Base-by-base conservation (phyloP, 1,140 invertebrate genomes). In the Coenobita brevimanus region DNA sequence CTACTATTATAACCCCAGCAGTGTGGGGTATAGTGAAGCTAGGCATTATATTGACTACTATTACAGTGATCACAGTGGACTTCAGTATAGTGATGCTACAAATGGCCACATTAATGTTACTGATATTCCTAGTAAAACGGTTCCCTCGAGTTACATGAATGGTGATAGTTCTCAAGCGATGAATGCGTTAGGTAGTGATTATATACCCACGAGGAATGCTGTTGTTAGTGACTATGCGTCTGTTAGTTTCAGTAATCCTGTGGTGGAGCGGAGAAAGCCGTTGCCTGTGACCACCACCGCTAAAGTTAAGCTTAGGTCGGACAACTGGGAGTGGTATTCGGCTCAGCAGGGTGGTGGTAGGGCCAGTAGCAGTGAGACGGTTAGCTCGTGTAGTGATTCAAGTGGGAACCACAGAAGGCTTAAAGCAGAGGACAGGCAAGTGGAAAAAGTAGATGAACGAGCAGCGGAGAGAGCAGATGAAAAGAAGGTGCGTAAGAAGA, bases 311-410 rank as follows among this genome's bases (percentile, higher is more conserved):
- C 86, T 91, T 10, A 91, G 89, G 30, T 92, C 91, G 10, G 92
- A 93, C 33, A 92, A 92, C 81, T 92, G 91, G 91, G 91, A 92
- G 86, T 91, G 91, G 91, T 91, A 92, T 78, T 89, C 90, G 21
- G 91, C 86, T 13, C 89, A 89, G 6, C 87, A 91, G 81, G 91
- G 90, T 8, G 84, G 88, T 3, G 91, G 90, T 8, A 82, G 88
- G 3, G 90, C 90, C 36, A 91, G 89, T 41, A 88, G 86, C 69
- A 88, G 86, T 46, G 86, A 88, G 50, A 88, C 86, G 15, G 67
- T 88, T n/a, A 88, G 86, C 57, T 82, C 86, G 2, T 88, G 79
- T 76, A 88, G 86, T 54, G 80, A 82, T 36, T 87, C 76, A 4
- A 87, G 85, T 41, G 50, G 60, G 1, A 87, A 73, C 21, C 46